Percentiles rank a stretch among this genome's conserved stretches.
phyloP scores from a whole-genome alignment of 1,140 invertebrate genomes.

The Platyscapa corneri region DNA sequence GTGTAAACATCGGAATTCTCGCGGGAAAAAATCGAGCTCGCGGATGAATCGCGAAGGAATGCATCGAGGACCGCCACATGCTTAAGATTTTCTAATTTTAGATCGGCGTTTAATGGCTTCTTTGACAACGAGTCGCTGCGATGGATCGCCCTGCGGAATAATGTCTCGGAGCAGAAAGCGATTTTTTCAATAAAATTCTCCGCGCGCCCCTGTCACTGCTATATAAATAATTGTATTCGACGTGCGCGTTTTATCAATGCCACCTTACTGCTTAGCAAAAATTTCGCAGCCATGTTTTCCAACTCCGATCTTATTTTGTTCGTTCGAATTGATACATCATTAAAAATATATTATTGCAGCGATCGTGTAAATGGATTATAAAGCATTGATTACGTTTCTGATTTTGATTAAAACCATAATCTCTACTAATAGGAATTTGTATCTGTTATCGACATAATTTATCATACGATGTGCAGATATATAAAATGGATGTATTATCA shows the following conservation, averaged over 20 bases:
- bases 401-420: conserved; percentile 30
- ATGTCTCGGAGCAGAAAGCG: neutral
- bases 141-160: neutral
- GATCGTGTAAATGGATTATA: neutral
- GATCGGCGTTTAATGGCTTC: neutral
- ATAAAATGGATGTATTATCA: conserved; percentile 9
- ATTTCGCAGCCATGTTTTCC: neutral
- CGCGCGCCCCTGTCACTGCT: neutral
- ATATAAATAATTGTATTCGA: neutral
- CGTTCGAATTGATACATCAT: neutral
- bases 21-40: neutral
- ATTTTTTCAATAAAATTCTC: neutral
- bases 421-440: neutral
- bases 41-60: neutral
- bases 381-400: neutral
- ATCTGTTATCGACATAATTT: neutral
- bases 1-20: neutral
- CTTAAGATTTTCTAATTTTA: conserved; percentile 1
- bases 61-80: neutral
- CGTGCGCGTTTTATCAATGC: neutral
- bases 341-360: neutral
- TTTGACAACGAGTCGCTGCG: neutral
- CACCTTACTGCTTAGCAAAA: too few relatives aligned
- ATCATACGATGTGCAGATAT: neutral
- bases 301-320: neutral